Evolutionary conservation across 2,888 invertebrate species (phyloP).

Genomic region (Auanema freiburgensis): DNA sequence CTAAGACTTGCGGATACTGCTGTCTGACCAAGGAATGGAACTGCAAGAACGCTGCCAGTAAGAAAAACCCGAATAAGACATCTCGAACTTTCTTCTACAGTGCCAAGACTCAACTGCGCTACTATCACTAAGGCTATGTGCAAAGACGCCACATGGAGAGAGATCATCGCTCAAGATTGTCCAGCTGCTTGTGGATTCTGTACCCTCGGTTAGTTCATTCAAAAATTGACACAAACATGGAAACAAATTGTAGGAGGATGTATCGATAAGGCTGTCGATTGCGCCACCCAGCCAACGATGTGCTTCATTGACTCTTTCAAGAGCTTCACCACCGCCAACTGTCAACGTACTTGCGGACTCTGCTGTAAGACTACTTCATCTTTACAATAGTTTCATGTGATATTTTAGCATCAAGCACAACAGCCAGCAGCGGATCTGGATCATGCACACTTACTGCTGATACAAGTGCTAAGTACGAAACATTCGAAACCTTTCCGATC

Average conservation of each 20-base stretch:
- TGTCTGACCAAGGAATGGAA: not conserved
- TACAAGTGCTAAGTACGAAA: not conserved
- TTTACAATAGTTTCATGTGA: not conserved
- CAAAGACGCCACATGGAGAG: no score
- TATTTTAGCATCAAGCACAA: not conserved
- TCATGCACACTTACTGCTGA: not conserved
- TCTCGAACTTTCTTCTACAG: not conserved
- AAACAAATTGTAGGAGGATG: not conserved
- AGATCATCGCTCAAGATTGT: no score
- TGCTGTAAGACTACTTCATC: no score
- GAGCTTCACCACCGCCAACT: not conserved
- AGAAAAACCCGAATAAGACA: no score
- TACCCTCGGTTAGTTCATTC: not conserved
- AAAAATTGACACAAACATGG: no score
- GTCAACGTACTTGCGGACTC: not conserved
- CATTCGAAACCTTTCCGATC: no score
- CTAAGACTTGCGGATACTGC: conserved; percentile 38
- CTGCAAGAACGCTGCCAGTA: no score
- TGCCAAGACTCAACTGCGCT: no score
- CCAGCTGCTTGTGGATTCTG: no score
- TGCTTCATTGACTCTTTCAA: not conserved
- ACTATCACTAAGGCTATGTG: no score
- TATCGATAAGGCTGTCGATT: conserved; percentile 6
- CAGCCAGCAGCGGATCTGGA: not conserved
- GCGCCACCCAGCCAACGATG: not conserved